These are phyloP conservation scores for Drosophila triauraria DNA, from an alignment of 1,140 invertebrate species.

Conservation along the genomic window DNA sequence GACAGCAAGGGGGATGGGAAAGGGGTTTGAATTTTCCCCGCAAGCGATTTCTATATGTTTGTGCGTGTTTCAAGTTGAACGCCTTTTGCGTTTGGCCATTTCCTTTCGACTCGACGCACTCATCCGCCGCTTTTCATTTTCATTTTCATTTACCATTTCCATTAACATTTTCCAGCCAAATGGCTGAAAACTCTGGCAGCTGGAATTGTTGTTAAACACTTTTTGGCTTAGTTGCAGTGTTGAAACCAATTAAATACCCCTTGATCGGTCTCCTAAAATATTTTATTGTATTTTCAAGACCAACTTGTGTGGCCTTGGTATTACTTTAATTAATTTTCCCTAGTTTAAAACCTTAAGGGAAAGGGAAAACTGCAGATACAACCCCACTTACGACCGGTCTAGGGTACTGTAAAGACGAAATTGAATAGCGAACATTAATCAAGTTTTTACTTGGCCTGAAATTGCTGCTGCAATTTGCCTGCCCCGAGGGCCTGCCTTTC, in stretches of 20 bases:
- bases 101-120: slow-evolving; percentile 40
- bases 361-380: no score
- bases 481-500: slow-evolving; percentile 24
- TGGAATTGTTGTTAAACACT: slow-evolving; percentile 62
- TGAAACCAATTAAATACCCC: background rate
- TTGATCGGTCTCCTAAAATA: background rate
- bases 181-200: slow-evolving; percentile 23
- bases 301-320: no score
- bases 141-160: slow-evolving; percentile 27
- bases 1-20: background rate
- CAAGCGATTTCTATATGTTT: slow-evolving; percentile 12
- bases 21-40: background rate
- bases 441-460: slow-evolving; percentile 35
- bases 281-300: background rate
- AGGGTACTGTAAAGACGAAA: slow-evolving; percentile 21
- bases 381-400: no score
- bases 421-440: slow-evolving; percentile 63
- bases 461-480: slow-evolving; percentile 21
- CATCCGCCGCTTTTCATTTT: slow-evolving; percentile 37
- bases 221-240: slow-evolving; percentile 39
- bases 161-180: slow-evolving; percentile 39
- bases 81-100: slow-evolving; percentile 46
- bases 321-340: no score
- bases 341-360: no score
- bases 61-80: slow-evolving; percentile 54